These are phyloP conservation scores for Prietella phreatophila DNA, from an alignment of 2,113 vertebrate genomes.

Conservation along the genomic window DNA sequence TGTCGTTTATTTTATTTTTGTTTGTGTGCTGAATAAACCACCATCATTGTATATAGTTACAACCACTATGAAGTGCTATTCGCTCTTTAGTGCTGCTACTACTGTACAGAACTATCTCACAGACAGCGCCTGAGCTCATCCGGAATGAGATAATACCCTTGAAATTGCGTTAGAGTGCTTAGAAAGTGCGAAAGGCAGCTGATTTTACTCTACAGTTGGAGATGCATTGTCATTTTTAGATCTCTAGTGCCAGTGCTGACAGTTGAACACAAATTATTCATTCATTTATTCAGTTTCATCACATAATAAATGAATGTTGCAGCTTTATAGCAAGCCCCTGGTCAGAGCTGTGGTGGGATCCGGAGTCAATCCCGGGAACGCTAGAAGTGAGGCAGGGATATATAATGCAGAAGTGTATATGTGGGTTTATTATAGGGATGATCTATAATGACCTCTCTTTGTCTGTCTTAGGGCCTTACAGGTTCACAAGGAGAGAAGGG, in stretches of 20 bases:
- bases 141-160: not conserved
- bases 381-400: not conserved
- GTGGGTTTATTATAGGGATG: not conserved
- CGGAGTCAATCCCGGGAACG: not conserved
- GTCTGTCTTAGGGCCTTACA: conserved; percentile 75
- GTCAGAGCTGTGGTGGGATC: not conserved
- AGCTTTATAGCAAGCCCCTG: not conserved
- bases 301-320: no score
- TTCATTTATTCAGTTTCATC: not conserved
- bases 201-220: not conserved
- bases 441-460: not conserved
- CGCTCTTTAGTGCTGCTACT: not conserved
- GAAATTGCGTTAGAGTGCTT: not conserved
- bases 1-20: not conserved
- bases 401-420: not conserved
- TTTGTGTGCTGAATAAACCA: not conserved
- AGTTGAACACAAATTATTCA: not conserved
- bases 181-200: not conserved
- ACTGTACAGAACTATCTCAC: not conserved
- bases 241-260: not conserved
- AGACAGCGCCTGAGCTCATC: not conserved
- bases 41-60: not conserved
- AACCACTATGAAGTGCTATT: not conserved
- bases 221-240: not conserved
- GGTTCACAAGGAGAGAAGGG: conserved; percentile 90